Evolutionary conservation across 1,140 invertebrate genomes (phyloP).

Genomic region (Drosophila sproati): DNA sequence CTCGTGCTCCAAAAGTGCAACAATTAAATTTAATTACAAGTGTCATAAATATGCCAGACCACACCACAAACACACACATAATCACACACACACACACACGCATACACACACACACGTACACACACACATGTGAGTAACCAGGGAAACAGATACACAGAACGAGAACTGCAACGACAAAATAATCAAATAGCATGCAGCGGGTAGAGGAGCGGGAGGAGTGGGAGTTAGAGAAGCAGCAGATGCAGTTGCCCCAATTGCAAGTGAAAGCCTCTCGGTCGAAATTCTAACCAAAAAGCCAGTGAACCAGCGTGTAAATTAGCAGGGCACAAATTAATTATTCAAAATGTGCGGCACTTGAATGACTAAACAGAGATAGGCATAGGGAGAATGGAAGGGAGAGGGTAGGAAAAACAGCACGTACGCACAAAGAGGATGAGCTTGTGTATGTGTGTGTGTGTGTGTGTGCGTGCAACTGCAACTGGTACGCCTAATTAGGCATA

Average conservation of each 20-base stretch:
- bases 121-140: neutral
- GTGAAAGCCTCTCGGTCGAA: constrained; percentile 48
- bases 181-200: constrained; percentile 71
- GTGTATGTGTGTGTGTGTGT: neutral
- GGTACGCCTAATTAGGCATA: constrained; percentile 71
- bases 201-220: neutral
- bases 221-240: neutral
- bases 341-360: constrained; percentile 79
- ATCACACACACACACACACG: constrained; percentile 7
- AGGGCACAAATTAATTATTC: constrained; percentile 83
- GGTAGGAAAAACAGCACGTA: constrained; percentile 3
- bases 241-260: constrained; percentile 26
- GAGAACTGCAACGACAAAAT: constrained; percentile 60
- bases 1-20: constrained; percentile 71
- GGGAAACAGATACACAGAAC: constrained; percentile 5
- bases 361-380: constrained; percentile 55
- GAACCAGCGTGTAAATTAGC: constrained; percentile 80
- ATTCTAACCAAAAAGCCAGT: constrained; percentile 72
- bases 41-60: constrained; percentile 80
- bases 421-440: constrained; percentile 2
- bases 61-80: constrained; percentile 28
- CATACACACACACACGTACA: neutral
- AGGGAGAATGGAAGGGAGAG: neutral
- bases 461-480: constrained; percentile 36
- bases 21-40: constrained; percentile 82